These are phyloP conservation scores for Phlogophora meticulosa DNA, from an alignment of 2,888 invertebrate species.

Conservation along the genomic window DNA sequence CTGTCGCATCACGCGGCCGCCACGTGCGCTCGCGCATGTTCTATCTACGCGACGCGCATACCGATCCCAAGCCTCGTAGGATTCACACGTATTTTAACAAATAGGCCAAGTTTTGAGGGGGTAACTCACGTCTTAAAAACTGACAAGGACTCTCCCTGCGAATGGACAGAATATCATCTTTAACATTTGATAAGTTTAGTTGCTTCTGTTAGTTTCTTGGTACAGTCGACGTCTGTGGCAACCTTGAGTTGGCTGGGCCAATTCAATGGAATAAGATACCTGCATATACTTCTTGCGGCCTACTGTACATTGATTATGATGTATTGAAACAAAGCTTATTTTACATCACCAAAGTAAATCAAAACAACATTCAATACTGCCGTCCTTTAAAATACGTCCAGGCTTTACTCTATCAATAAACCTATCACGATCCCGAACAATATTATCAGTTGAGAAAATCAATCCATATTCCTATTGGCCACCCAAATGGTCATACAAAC, in stretches of 20 bases:
- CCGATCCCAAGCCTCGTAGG: slow-evolving; percentile 60
- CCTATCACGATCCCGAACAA: slow-evolving; percentile 61
- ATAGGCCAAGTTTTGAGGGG: slow-evolving; percentile 22
- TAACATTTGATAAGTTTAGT: not conserved
- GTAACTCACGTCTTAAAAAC: not conserved
- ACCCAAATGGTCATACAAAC: slow-evolving; percentile 51
- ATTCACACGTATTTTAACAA: slow-evolving; percentile 40
- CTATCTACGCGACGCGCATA: slow-evolving; percentile 69
- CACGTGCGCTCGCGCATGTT: slow-evolving; percentile 78
- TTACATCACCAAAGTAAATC: not conserved
- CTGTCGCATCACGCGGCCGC: slow-evolving; percentile 78
- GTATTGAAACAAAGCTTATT: not conserved
- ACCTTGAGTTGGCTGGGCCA: too few relatives aligned
- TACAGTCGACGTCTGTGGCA: too few relatives aligned
- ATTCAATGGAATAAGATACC: too few relatives aligned
- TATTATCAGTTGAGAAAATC: slow-evolving; percentile 65
- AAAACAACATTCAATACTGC: not conserved
- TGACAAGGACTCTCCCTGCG: not conserved
- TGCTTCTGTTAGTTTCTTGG: not conserved
- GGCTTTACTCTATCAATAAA: slow-evolving; percentile 28
- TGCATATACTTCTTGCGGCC: too few relatives aligned
- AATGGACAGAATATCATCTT: not conserved
- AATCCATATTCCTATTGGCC: slow-evolving; percentile 34
- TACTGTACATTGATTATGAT: not conserved
- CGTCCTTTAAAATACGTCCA: not conserved